Evolutionary conservation across 2,888 invertebrate species (phyloP).

Genomic region (Papilio protenor): DNA sequence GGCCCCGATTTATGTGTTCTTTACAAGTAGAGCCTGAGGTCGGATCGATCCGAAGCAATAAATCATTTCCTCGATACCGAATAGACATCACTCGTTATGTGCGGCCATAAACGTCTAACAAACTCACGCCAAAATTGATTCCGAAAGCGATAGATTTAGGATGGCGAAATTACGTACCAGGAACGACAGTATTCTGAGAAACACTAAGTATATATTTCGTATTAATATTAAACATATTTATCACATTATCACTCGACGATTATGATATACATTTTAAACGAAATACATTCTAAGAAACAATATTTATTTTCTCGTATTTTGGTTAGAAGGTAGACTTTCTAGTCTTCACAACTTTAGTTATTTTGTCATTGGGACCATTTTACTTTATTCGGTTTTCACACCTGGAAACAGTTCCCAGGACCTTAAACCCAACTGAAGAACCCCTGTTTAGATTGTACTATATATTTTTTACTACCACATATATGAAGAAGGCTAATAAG

Average conservation of each 20-base stretch:
- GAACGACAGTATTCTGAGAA: neutral
- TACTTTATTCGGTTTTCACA: neutral
- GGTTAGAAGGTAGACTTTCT: neutral
- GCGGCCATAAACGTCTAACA: constrained; percentile 33
- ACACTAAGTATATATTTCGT: neutral
- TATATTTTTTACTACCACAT: neutral
- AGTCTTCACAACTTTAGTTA: neutral
- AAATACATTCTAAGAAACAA: neutral
- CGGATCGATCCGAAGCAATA: constrained; percentile 46
- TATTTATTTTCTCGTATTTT: neutral
- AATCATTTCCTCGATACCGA: constrained; percentile 47
- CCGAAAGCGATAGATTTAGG: constrained; percentile 47
- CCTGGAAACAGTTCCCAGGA: neutral
- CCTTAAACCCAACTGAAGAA: neutral
- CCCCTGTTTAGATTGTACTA: neutral
- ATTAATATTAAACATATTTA: too few relatives aligned
- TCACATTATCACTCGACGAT: too few relatives aligned
- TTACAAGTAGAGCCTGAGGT: constrained; percentile 52
- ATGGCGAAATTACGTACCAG: constrained; percentile 33
- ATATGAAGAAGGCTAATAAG: too few relatives aligned
- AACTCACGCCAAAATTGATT: constrained; percentile 31
- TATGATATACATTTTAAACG: neutral
- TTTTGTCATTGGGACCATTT: neutral
- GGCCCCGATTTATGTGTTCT: constrained; percentile 49
- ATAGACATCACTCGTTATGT: constrained; percentile 41